Evolutionary conservation across 2,797 vertebrate species (phyloP).

Genomic region (Cossypha niveicapilla): DNA sequence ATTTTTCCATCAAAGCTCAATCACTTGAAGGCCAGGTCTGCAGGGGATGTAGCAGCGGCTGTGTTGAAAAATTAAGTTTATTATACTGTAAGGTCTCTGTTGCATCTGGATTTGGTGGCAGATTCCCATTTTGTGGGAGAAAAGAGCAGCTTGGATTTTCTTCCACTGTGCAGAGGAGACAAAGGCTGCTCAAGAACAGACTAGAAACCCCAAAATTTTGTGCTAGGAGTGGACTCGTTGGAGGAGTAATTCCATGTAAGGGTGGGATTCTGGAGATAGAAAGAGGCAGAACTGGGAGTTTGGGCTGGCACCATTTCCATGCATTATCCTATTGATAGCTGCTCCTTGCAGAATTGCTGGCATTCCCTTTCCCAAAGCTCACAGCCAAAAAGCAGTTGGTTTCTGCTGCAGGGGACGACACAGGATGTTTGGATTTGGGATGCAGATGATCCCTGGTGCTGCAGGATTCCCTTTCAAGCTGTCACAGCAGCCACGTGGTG

Average conservation of each 20-base stretch:
- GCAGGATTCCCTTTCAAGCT: background rate
- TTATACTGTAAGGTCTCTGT: background rate
- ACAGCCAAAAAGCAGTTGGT: background rate
- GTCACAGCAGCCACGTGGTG: background rate
- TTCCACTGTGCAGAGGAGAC: background rate
- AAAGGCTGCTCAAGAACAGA: background rate
- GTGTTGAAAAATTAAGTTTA: background rate
- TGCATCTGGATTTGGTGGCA: background rate
- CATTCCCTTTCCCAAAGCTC: background rate
- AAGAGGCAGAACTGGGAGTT: background rate
- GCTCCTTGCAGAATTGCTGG: background rate
- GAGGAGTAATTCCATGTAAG: background rate
- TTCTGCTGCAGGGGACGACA: background rate
- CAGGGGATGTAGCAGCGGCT: background rate
- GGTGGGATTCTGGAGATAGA: background rate
- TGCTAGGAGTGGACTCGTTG: background rate
- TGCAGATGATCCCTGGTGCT: background rate
- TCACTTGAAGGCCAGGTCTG: background rate
- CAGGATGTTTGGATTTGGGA: background rate
- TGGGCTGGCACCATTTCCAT: background rate
- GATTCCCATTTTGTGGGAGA: background rate
- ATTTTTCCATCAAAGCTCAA: background rate
- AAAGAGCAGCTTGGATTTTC: background rate
- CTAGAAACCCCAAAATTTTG: background rate
- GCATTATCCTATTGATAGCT: accelerated